A percentile compares a stretch with the other conserved stretches of the same genome.
These are phyloP conservation scores for Yponomeuta cagnagella DNA, from an alignment of 2,888 invertebrate species.

Conservation along the genomic window DNA sequence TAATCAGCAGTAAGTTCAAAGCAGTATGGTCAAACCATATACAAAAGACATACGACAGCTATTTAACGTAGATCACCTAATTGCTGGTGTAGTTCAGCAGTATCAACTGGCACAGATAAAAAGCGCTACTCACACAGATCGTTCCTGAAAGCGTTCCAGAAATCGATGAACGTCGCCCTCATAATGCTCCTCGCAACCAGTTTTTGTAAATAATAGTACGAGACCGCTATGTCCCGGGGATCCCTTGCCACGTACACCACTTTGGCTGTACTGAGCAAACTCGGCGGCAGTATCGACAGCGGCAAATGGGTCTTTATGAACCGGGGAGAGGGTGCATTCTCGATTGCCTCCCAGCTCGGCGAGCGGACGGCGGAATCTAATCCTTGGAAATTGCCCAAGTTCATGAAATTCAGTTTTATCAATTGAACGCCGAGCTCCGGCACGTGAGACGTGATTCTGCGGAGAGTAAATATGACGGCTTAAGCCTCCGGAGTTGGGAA, in stretches of 20 bases:
- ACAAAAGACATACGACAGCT: no score
- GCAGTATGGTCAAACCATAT: no score
- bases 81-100: no score
- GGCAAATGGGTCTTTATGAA: constrained; percentile 81
- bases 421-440: constrained; percentile 58
- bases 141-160: constrained; percentile 77
- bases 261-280: constrained; percentile 60
- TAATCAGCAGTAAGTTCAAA: no score
- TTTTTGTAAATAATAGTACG: constrained; percentile 80
- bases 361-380: constrained; percentile 43
- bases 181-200: constrained; percentile 69
- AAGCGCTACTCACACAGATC: constrained; percentile 66
- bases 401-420: constrained; percentile 59
- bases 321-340: constrained; percentile 63
- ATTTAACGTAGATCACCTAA: no score
- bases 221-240: constrained; percentile 82
- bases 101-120: background rate
- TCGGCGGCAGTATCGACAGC: constrained; percentile 73
- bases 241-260: constrained; percentile 83
- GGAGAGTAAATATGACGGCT: constrained; percentile 18
- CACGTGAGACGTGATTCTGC: constrained; percentile 48
- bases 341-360: constrained; percentile 53
- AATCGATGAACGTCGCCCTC: constrained; percentile 70
- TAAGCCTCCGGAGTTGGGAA: background rate
- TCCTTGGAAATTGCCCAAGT: constrained; percentile 59